Base-by-base conservation (phyloP, 1,140 invertebrate genomes). In the Dendroctonus valens region DNA sequence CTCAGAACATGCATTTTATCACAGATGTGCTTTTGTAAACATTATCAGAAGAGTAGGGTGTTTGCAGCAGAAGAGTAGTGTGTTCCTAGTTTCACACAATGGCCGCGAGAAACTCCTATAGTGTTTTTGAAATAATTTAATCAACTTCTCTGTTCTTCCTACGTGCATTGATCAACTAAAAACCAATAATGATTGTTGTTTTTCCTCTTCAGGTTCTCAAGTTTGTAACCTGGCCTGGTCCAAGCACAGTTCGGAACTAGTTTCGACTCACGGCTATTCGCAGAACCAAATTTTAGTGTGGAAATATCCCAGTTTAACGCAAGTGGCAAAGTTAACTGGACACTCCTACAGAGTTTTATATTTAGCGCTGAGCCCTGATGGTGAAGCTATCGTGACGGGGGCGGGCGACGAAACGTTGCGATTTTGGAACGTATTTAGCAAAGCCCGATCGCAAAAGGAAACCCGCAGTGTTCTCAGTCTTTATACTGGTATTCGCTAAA, bases 191-290 rank as follows among this genome's bases (percentile, higher is more conserved):
- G n/a, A n/a, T n/a, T n/a, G n/a, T n/a, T n/a, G n/a, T n/a, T n/a
- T n/a, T n/a, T n/a, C n/a, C 54, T 46, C 68, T 70, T 8, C 74
- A 84, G 94, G 96, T n/a, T 97, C 94, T 0, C 97, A 91, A 82
- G 96, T 99, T 11, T 99, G 97, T 80, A 99, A 99, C 82, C 81
- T 99, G 54, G 97, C 97, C 26, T 99, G 98, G 98, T 99, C 96
- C 9, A 98, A 98, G 79, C 96, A 99, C 81, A 96, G 95, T 54
- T 96, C 94, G 69, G 97, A 99, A 82, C 81, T 99, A 74, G 96
- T 98, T 64, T 97, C 94, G 74, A 99, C 97, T 0, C 98, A 99
- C 79, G 98, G 98, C 0, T 99, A 99, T 77, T 99, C 97, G 38
- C 97, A 99, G 79, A 99, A 99, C 81, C 97, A 99, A 82, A 99